These are phyloP conservation scores for Platyura marginata DNA, from an alignment of 1,140 invertebrate genomes.

Conservation along the genomic window DNA sequence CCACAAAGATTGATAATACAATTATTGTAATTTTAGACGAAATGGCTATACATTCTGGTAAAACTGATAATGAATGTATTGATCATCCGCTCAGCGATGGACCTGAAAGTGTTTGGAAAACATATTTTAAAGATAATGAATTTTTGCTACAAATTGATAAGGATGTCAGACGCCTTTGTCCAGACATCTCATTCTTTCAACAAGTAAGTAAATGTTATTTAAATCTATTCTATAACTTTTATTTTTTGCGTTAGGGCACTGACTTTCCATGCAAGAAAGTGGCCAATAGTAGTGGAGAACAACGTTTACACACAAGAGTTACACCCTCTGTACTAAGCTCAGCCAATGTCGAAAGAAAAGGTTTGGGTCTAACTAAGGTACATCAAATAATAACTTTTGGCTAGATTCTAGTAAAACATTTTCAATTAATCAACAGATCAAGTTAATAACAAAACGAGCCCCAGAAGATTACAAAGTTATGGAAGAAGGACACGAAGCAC, in stretches of 20 bases:
- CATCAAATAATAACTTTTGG: too few species aligned
- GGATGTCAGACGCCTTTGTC: slow-evolving; percentile 85
- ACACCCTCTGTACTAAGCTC: slow-evolving; percentile 69
- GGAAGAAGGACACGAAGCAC: slow-evolving; percentile 66
- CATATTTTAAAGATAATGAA: slow-evolving; percentile 88
- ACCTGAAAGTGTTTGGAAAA: slow-evolving; percentile 85
- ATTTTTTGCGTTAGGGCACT: slow-evolving; percentile 32
- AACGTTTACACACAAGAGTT: slow-evolving; percentile 71
- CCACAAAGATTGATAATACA: too few species aligned
- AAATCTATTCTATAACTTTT: too few species aligned
- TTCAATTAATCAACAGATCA: slow-evolving; percentile 19
- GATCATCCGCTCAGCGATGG: slow-evolving; percentile 89
- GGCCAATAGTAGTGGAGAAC: slow-evolving; percentile 49
- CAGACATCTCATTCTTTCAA: slow-evolving; percentile 95
- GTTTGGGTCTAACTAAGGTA: slow-evolving; percentile 79
- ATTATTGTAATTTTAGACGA: too few species aligned
- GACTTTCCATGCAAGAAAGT: slow-evolving; percentile 66
- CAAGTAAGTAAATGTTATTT: slow-evolving; percentile 32
- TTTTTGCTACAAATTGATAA: slow-evolving; percentile 86
- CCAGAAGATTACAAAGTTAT: slow-evolving; percentile 63
- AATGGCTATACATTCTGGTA: slow-evolving; percentile 60
- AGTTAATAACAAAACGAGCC: slow-evolving; percentile 45
- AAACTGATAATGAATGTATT: slow-evolving; percentile 31
- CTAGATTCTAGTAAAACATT: background rate
- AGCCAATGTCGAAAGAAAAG: slow-evolving; percentile 72